These are phyloP conservation scores for Mayetiola destructor DNA, from an alignment of 2,888 invertebrate genomes.

Conservation along the genomic window DNA sequence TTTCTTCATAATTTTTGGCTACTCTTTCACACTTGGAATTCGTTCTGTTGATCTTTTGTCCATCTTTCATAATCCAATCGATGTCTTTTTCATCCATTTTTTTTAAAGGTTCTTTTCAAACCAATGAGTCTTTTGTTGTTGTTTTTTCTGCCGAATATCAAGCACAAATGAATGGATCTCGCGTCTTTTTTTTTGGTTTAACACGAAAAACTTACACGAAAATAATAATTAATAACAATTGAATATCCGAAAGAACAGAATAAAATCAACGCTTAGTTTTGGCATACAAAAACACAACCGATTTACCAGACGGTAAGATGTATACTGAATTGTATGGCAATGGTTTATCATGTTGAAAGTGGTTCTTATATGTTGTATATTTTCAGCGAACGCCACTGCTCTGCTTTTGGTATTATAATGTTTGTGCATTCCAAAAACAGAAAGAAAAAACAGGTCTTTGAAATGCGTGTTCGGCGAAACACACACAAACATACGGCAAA, in stretches of 20 bases:
- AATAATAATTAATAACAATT: neutral
- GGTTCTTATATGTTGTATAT: neutral
- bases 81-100: too few species aligned
- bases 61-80: too few species aligned
- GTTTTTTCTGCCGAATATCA: neutral
- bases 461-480: slow-evolving; percentile 9
- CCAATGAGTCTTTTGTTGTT: neutral
- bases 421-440: neutral
- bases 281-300: neutral
- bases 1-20: too few species aligned
- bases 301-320: slow-evolving; percentile 5
- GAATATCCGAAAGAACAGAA: neutral
- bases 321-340: slow-evolving; percentile 4
- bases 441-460: slow-evolving; percentile 6
- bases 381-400: neutral
- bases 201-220: neutral
- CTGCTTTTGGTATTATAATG: neutral
- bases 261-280: neutral
- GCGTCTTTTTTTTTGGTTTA: too few species aligned
- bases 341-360: neutral
- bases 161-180: too few species aligned
- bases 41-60: too few species aligned
- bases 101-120: too few species aligned
- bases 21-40: too few species aligned
- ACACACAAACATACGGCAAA: neutral